Percentiles rank a stretch among this genome's conserved stretches.
phyloP scores from a whole-genome alignment of 1,140 invertebrate genomes.

The Diorhabda elongata region DNA sequence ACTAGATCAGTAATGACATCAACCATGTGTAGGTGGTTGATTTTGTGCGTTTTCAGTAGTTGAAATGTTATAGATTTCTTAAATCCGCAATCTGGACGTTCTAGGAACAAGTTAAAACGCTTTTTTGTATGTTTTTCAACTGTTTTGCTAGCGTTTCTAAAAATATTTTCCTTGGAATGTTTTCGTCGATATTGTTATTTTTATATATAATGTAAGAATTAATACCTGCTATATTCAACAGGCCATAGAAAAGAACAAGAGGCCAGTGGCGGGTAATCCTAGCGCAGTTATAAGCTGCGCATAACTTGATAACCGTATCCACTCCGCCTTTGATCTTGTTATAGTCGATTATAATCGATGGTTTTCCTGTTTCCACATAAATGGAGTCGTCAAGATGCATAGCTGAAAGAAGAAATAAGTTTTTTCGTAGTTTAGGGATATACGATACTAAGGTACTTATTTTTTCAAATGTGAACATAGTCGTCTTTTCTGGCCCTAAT shows the following conservation, averaged over 20 bases:
- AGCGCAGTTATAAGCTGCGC: no score
- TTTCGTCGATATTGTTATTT: no score
- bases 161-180: constrained; percentile 13
- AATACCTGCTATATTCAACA: no score
- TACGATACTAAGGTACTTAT: constrained; percentile 13
- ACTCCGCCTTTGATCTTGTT: constrained; percentile 21
- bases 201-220: no score
- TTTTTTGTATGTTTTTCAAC: no score
- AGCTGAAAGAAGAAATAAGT: constrained; percentile 20
- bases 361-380: constrained; percentile 14
- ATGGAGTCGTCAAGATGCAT: constrained; percentile 11
- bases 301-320: no score
- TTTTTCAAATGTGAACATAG: constrained; percentile 11
- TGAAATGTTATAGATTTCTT: constrained; percentile 14
- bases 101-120: no score
- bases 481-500: neutral
- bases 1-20: neutral
- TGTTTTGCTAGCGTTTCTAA: constrained; percentile 1
- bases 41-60: constrained; percentile 8
- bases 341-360: constrained; percentile 23
- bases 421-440: constrained; percentile 14
- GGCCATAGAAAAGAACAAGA: constrained; percentile 6
- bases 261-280: neutral
- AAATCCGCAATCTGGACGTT: constrained; percentile 15
- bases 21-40: constrained; percentile 5